Evolutionary conservation across 2,888 invertebrate species (phyloP).

Genomic region (Zaprionus lineosus): DNA sequence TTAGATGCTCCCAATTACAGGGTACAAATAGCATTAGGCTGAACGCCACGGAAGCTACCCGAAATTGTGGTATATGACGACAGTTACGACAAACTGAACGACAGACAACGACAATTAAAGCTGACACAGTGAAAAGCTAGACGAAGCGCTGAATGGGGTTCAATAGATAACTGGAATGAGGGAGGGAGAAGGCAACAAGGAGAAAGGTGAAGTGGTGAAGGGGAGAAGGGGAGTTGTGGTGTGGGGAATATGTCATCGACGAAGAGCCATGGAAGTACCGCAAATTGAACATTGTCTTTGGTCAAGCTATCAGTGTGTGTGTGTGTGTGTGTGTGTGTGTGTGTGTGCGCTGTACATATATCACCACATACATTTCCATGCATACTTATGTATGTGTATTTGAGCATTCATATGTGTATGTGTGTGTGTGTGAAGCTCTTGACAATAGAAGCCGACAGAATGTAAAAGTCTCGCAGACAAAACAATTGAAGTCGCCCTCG

Average conservation of each 20-base stretch:
- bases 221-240: no score
- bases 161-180: constrained; percentile 58
- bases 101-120: constrained; percentile 53
- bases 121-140: constrained; percentile 49
- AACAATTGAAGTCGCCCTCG: constrained; percentile 27
- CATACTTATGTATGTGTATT: no score
- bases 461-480: constrained; percentile 35
- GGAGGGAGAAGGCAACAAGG: constrained; percentile 8
- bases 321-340: constrained; percentile 4
- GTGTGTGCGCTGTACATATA: constrained; percentile 33
- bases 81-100: constrained; percentile 45
- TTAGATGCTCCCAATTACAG: no score
- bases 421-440: no score
- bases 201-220: no score
- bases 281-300: constrained; percentile 44
- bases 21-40: constrained; percentile 30
- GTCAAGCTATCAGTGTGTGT: constrained; percentile 2
- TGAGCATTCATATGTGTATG: no score
- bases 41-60: constrained; percentile 48
- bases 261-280: constrained; percentile 34
- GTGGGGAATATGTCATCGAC: no score
- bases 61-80: constrained; percentile 43
- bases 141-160: constrained; percentile 32
- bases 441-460: constrained; percentile 31
- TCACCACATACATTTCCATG: no score